phyloP scores from a whole-genome alignment of 2,888 invertebrate genomes.

The Drosophila leonis region DNA sequence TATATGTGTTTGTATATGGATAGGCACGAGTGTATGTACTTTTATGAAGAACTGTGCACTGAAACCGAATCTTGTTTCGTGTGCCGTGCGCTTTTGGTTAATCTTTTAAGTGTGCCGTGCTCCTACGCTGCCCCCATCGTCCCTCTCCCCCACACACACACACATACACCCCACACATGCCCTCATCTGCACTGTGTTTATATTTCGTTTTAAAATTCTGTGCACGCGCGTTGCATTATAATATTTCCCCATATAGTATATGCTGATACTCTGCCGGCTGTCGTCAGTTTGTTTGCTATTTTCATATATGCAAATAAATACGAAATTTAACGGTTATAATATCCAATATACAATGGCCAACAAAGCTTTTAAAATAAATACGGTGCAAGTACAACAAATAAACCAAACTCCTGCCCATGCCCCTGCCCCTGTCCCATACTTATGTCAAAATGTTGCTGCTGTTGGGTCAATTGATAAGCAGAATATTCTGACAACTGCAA shows the following conservation, averaged over 20 bases:
- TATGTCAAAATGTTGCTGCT: conserved; percentile 15
- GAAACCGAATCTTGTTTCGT: conserved; percentile 42
- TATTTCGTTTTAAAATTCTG: conserved; percentile 74
- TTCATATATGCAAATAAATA: conserved; percentile 73
- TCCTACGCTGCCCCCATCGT: conserved; percentile 8
- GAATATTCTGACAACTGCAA: conserved; percentile 35
- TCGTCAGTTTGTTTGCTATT: conserved; percentile 53
- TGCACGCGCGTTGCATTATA: conserved; percentile 75
- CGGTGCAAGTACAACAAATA: conserved; percentile 47
- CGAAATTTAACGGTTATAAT: conserved; percentile 55
- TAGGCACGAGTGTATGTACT: conserved; percentile 16
- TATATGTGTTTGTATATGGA: conserved; percentile 15
- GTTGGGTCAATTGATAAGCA: conserved; percentile 62
- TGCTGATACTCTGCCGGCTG: conserved; percentile 43
- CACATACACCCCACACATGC: background rate
- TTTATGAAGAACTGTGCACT: conserved; percentile 30
- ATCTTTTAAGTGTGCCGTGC: conserved; percentile 74
- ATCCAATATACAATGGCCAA: conserved; percentile 37
- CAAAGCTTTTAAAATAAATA: conserved; percentile 73
- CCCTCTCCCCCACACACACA: background rate
- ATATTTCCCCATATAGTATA: conserved; percentile 56
- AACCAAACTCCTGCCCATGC: background rate
- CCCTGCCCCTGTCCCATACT: background rate
- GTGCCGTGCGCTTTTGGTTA: conserved; percentile 59
- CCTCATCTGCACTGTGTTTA: conserved; percentile 48